These are phyloP conservation scores for Eurypyga helias DNA, from an alignment of 2,113 vertebrate species.

Conservation along the genomic window DNA sequence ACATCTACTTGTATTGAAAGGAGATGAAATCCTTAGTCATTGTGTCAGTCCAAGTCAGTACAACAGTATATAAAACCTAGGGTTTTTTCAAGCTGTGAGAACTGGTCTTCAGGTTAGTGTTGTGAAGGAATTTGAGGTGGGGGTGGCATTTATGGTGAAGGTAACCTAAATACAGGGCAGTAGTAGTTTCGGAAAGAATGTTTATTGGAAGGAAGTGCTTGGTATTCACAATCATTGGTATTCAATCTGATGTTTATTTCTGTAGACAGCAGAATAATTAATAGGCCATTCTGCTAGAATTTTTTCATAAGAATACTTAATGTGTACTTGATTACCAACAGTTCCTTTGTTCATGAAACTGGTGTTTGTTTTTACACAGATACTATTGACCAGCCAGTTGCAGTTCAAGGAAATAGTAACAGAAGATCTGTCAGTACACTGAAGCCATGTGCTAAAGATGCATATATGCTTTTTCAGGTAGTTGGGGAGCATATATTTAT, in stretches of 20 bases:
- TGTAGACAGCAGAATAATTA: not conserved
- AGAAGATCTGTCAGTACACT: slow-evolving; percentile 93
- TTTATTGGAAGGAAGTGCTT: not conserved
- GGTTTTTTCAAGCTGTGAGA: not conserved
- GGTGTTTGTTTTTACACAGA: slow-evolving; percentile 72
- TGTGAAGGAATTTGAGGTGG: not conserved
- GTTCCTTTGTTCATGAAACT: not conserved
- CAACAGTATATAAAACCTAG: not conserved
- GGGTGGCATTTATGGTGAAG: not conserved
- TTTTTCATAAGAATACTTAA: not conserved
- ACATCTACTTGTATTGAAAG: not conserved
- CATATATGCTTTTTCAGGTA: slow-evolving; percentile 99
- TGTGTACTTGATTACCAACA: not conserved
- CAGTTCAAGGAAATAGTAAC: slow-evolving; percentile 93
- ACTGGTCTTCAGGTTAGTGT: not conserved
- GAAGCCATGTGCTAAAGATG: slow-evolving; percentile 96
- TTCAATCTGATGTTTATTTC: not conserved
- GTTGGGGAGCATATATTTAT: not conserved
- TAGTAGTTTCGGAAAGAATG: not conserved
- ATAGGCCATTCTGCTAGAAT: not conserved
- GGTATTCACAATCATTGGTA: not conserved
- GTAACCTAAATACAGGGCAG: not conserved
- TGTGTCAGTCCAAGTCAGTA: not conserved
- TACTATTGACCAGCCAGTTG: slow-evolving; percentile 81
- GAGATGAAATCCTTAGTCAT: not conserved